Conservation (phyloP, 2,888 invertebrate species). For the Melanostoma scalare region DNA sequence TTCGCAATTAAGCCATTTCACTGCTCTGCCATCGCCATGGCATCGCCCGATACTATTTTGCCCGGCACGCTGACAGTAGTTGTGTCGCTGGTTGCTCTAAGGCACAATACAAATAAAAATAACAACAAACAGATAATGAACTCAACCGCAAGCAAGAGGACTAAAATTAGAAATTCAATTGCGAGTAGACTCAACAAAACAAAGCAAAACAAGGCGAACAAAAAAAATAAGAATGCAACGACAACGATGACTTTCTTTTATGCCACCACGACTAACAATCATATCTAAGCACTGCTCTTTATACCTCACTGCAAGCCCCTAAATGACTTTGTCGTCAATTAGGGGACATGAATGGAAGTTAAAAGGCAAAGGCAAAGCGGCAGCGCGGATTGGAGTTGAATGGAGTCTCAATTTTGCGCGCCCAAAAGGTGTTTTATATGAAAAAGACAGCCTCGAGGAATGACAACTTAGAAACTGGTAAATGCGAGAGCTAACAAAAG, state of each 20-base stretch:
- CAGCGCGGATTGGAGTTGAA: conserved; percentile 16
- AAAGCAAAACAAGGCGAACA: conserved; percentile 11
- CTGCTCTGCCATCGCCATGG: conserved; percentile 27
- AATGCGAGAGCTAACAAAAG: conserved; percentile 41
- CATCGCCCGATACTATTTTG: background rate
- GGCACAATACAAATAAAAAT: conserved; percentile 29
- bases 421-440: conserved; percentile 54
- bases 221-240: background rate
- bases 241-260: conserved; percentile 62
- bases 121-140: conserved; percentile 47
- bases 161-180: conserved; percentile 70
- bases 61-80: conserved; percentile 40
- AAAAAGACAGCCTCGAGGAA: conserved; percentile 23
- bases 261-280: conserved; percentile 51
- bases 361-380: conserved; percentile 1
- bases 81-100: conserved; percentile 49
- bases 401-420: conserved; percentile 18
- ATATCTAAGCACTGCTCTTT: conserved; percentile 42
- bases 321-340: conserved; percentile 46
- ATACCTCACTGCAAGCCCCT: conserved; percentile 4
- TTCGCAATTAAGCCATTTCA: conserved; percentile 69
- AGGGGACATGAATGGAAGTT: conserved; percentile 44
- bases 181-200: conserved; percentile 39
- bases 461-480: conserved; percentile 37
- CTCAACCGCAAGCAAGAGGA: conserved; percentile 42